Base-by-base conservation (phyloP, 2,797 vertebrate genomes). In the Rhynchonycteris naso region DNA sequence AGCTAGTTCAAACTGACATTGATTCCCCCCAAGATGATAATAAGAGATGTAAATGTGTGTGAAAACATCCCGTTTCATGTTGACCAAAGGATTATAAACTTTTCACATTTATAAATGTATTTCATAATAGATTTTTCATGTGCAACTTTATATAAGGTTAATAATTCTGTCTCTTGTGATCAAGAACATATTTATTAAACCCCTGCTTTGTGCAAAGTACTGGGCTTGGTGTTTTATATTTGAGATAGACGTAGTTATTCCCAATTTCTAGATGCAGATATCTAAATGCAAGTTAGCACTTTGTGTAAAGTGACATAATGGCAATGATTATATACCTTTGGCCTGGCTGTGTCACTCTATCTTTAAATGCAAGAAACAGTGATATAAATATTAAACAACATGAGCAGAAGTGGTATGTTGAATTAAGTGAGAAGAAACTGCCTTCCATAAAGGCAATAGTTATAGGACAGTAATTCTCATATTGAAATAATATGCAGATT, bases 71-170 rank as follows among this genome's bases (percentile, higher is more conserved):
- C 19, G 61, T 82, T 95, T 71, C n/a, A n/a, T 83, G 33, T 61
- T 94, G 43, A 43, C 6, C 16, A 65, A 65, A 63, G 6, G 15
- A 7, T 88, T 79, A 58, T 66, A 56, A 79, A 61, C 5, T 47
- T 84, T 88, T 63, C n/a, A 38, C 56, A 9, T 75, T 88, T 33
- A 19, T 66, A 88, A 82, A 47, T 66, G 7, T 66, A 93, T 81
- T 89, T 90, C 52, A 58, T 63, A 33, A 43, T 76, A 63, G n/a
- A 30, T 22, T 83, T 95, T 82, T 88, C 72, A 38, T 72, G 58
- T 79, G 15, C 74, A n/a, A 33, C 3, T 83, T 12, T 61, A 58
- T 54, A 4, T 91, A 65, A 59, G 9, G 11, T 7, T 79, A 76
- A 43, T 63, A 78, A 50, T 15, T 54, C 43, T 86, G 1, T 82